Evolutionary conservation across 1,140 invertebrate species (phyloP).

Genomic region (Apis laboriosa): DNA sequence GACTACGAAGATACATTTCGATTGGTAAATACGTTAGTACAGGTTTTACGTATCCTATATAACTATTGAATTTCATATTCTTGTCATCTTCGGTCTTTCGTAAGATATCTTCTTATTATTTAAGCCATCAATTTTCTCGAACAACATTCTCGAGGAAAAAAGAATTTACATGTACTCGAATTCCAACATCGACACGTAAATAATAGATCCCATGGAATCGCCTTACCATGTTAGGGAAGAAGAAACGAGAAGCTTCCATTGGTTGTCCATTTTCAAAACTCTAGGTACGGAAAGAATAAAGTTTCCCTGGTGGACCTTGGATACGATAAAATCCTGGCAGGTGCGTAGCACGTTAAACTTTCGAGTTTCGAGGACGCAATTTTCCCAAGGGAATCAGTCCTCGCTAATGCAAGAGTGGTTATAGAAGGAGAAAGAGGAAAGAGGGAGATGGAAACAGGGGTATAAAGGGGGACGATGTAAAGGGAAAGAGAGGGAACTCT

Average conservation of each 20-base stretch:
- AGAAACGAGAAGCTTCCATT: not conserved
- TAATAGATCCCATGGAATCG: constrained; percentile 38
- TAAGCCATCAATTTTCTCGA: no score
- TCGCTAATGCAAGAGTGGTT: constrained; percentile 48
- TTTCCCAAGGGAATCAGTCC: constrained; percentile 62
- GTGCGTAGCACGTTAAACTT: constrained; percentile 46
- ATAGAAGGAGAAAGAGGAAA: not conserved
- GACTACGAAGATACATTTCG: no score
- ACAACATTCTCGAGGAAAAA: not conserved
- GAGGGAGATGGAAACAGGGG: not conserved
- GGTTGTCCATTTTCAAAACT: not conserved
- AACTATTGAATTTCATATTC: no score
- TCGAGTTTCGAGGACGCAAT: constrained; percentile 55
- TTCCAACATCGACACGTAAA: constrained; percentile 18
- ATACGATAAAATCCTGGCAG: not conserved
- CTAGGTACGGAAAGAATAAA: constrained; percentile 26
- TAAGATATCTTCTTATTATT: no score
- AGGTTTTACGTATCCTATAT: no score
- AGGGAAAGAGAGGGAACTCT: constrained; percentile 1
- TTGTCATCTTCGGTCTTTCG: no score
- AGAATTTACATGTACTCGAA: not conserved
- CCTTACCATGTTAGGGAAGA: constrained; percentile 19
- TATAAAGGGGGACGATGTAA: constrained; percentile 6
- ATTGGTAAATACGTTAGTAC: no score
- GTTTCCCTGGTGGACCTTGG: not conserved